A percentile compares a stretch with the other conserved stretches of the same genome.
Evolutionary conservation across 30 jellyfish, hydroid and myxozoan genomes (phyloP).

Genomic region (Turritopsis dohrnii): DNA sequence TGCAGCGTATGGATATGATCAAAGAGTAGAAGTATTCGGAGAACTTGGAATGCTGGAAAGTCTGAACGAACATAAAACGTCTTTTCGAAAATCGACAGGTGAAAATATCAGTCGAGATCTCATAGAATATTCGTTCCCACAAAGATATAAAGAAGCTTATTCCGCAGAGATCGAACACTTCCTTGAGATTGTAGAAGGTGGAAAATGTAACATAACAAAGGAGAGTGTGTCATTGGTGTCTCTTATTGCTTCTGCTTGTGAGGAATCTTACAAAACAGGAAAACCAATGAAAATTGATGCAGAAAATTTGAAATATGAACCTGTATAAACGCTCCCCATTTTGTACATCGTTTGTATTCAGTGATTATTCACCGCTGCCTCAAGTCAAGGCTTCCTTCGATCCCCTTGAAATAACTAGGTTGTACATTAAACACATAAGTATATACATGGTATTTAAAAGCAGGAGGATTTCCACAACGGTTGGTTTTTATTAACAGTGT

Average conservation of each 20-base stretch:
- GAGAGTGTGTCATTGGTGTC: conserved; percentile 53
- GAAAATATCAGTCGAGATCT: conserved; percentile 49
- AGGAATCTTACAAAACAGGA: conserved; percentile 84
- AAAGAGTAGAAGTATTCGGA: conserved; percentile 89
- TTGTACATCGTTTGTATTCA: no score
- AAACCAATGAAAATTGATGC: conserved; percentile 34
- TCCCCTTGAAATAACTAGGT: no score
- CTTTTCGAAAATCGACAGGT: conserved; percentile 48
- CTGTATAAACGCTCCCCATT: not conserved
- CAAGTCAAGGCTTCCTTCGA: no score
- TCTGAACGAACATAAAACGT: conserved; percentile 42
- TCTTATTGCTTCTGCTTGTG: conserved; percentile 83
- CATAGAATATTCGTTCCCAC: conserved; percentile 55
- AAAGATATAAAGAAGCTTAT: conserved; percentile 68
- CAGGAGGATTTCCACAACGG: no score
- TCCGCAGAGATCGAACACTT: conserved; percentile 70
- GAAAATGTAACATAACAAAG: conserved; percentile 29
- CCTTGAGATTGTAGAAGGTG: conserved; percentile 63
- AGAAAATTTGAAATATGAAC: conserved; percentile 23
- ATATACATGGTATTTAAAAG: no score
- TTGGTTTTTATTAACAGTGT: no score
- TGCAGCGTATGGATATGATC: conserved; percentile 97
- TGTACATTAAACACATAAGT: no score
- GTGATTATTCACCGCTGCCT: no score
- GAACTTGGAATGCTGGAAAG: conserved; percentile 89